A percentile compares a stretch with the other conserved stretches of the same genome.
Evolutionary conservation across 2,113 vertebrate genomes (phyloP).

Genomic region (Phaetusa simplex): DNA sequence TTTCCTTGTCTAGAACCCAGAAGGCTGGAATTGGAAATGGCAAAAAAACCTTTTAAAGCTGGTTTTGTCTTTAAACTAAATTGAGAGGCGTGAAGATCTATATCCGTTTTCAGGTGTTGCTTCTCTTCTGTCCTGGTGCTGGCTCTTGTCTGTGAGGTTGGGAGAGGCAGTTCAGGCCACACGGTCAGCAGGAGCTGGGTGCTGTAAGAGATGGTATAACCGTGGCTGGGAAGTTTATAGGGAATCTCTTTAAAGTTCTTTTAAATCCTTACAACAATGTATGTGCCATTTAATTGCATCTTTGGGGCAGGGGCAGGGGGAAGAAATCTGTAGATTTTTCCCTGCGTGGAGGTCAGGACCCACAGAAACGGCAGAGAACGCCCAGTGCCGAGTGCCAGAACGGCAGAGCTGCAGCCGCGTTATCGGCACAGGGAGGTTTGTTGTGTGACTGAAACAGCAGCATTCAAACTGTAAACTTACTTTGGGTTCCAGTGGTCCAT

Average conservation of each 20-base stretch:
- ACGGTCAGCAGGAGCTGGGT: not conserved
- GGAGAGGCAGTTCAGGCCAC: not conserved
- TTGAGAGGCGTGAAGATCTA: not conserved
- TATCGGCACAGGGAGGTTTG: not conserved
- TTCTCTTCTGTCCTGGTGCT: not conserved
- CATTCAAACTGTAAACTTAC: not conserved
- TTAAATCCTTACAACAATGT: not conserved
- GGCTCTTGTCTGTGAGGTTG: not conserved
- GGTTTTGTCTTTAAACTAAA: not conserved
- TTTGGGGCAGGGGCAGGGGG: too few species aligned
- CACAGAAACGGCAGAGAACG: not conserved
- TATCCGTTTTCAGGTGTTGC: not conserved
- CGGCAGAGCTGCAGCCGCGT: fast-evolving
- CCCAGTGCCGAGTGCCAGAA: fast-evolving
- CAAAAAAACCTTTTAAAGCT: not conserved
- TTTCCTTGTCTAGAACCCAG: not conserved
- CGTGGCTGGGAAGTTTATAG: not conserved
- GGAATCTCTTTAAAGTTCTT: not conserved
- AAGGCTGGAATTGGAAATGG: not conserved
- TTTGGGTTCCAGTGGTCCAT: not conserved
- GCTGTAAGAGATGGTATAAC: fast-evolving
- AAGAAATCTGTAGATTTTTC: fast-evolving
- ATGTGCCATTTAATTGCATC: not conserved
- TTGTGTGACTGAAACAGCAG: not conserved
- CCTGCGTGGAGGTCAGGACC: not conserved